These are phyloP conservation scores for Caenorhabditis plicata DNA, from an alignment of 2,888 invertebrate genomes.

Conservation along the genomic window DNA sequence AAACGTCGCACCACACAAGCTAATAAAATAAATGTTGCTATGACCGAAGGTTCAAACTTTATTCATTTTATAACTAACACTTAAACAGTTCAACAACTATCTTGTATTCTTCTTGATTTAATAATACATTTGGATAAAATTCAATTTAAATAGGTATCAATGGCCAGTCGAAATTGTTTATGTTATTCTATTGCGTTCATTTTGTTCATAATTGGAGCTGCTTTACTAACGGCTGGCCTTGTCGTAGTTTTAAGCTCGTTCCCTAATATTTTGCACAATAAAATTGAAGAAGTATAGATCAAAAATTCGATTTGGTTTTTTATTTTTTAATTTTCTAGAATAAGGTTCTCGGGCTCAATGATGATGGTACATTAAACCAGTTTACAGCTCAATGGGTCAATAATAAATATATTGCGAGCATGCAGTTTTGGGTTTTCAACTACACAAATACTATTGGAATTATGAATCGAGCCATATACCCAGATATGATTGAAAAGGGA, in stretches of 20 bases:
- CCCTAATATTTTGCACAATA: slow-evolving; percentile 31
- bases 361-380: slow-evolving; percentile 45
- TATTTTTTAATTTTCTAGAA: slow-evolving; percentile 23
- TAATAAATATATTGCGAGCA: slow-evolving; percentile 35
- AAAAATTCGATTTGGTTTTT: not conserved
- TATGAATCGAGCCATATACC: slow-evolving; percentile 47
- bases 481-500: slow-evolving; percentile 50
- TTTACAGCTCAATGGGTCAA: slow-evolving; percentile 43
- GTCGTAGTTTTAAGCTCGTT: slow-evolving; percentile 45
- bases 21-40: too few species aligned
- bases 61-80: too few species aligned
- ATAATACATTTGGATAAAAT: too few species aligned
- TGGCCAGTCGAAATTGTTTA: slow-evolving; percentile 21
- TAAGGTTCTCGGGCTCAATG: slow-evolving; percentile 44
- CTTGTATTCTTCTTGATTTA: too few species aligned
- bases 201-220: slow-evolving; percentile 36
- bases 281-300: slow-evolving; percentile 42
- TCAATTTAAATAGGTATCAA: too few species aligned
- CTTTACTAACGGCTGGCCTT: slow-evolving; percentile 41
- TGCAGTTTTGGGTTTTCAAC: slow-evolving; percentile 46
- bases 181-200: slow-evolving; percentile 19
- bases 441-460: slow-evolving; percentile 51
- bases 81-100: too few species aligned
- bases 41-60: too few species aligned
- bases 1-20: too few species aligned